Percentiles rank a stretch among this genome's conserved stretches.
phyloP scores from a whole-genome alignment of 2,888 invertebrate genomes.

The Euproctis similis region DNA sequence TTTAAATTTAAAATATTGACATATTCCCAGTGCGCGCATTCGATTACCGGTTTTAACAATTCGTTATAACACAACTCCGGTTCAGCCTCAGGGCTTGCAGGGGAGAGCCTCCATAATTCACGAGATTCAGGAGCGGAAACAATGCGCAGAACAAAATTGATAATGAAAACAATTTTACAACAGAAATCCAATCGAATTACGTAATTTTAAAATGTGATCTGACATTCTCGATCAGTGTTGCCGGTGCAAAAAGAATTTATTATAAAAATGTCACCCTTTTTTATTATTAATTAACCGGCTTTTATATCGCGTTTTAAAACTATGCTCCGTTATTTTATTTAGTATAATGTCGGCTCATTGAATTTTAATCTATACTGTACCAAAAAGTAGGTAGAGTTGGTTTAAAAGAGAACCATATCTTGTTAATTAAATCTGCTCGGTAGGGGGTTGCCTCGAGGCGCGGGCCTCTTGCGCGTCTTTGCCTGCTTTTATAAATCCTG shows the following conservation, averaged over 20 bases:
- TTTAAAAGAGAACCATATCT: constrained; percentile 72
- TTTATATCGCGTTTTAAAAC: constrained; percentile 33
- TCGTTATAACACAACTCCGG: constrained; percentile 62
- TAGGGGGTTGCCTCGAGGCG: constrained; percentile 59
- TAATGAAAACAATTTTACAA: constrained; percentile 68
- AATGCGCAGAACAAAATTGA: constrained; percentile 62
- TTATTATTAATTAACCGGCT: constrained; percentile 28
- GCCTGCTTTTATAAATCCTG: constrained; percentile 52
- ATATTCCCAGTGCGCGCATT: constrained; percentile 65
- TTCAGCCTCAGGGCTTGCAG: constrained; percentile 56
- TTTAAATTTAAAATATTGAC: constrained; percentile 73
- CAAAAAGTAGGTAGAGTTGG: constrained; percentile 66
- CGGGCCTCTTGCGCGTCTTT: constrained; percentile 47
- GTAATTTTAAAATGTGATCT: constrained; percentile 44
- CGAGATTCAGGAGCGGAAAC: constrained; percentile 62
- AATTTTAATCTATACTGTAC: constrained; percentile 67
- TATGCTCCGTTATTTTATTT: constrained; percentile 43
- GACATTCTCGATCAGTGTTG: constrained; percentile 32
- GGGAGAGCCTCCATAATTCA: constrained; percentile 67
- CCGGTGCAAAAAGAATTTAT: constrained; percentile 29
- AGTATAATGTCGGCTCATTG: constrained; percentile 59
- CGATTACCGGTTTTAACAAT: constrained; percentile 74
- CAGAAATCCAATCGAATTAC: constrained; percentile 60
- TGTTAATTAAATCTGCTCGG: constrained; percentile 74
- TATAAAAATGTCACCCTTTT: too few species aligned